Evolutionary conservation across 2,113 vertebrate species (phyloP).

Genomic region (Hippolais icterina): DNA sequence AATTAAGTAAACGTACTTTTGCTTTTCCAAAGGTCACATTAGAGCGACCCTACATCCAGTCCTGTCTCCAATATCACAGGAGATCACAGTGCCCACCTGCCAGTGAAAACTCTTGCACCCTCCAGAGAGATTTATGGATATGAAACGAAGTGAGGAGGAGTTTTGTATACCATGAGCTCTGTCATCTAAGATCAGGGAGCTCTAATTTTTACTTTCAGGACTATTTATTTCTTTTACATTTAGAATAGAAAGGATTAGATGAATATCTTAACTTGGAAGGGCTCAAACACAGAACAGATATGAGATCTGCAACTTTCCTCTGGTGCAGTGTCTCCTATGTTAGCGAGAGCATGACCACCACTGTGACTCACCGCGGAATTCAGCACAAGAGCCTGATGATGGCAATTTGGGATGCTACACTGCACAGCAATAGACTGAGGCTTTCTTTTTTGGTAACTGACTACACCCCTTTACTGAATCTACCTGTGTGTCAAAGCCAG

Average conservation of each 20-base stretch:
- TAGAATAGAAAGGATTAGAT: background rate
- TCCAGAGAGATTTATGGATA: background rate
- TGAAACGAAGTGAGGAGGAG: background rate
- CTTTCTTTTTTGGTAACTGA: background rate
- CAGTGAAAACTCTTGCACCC: background rate
- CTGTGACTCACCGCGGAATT: background rate
- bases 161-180: background rate
- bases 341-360: background rate
- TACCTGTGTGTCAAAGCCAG: background rate
- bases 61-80: background rate
- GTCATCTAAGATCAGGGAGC: rapidly evolving
- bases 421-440: background rate
- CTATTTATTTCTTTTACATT: background rate
- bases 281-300: background rate
- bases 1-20: background rate
- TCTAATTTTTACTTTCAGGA: background rate
- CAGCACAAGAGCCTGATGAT: background rate
- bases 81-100: background rate
- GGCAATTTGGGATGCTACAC: background rate
- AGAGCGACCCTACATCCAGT: background rate
- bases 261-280: background rate
- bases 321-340: background rate
- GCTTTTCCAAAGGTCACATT: background rate
- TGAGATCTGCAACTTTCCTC: background rate
- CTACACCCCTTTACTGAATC: background rate